These are phyloP conservation scores for Brassicogethes aeneus DNA, from an alignment of 2,888 invertebrate genomes.

Conservation along the genomic window DNA sequence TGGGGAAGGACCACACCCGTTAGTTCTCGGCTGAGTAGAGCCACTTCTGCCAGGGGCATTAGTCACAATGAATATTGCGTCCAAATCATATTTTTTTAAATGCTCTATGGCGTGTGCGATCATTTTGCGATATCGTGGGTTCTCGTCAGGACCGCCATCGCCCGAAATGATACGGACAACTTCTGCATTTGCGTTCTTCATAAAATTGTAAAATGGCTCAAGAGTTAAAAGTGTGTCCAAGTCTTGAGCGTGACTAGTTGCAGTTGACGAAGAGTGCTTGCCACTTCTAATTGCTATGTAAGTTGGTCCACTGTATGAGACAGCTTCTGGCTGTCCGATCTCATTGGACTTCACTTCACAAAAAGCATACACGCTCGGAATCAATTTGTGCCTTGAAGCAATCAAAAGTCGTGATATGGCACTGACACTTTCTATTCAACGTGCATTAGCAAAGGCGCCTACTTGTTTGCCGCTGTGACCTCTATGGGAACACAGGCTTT, in stretches of 20 bases:
- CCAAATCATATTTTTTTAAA: slow-evolving; percentile 8
- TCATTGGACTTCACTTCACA: slow-evolving; percentile 18
- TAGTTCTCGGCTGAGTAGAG: slow-evolving; percentile 30
- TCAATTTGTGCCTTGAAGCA: slow-evolving; percentile 17
- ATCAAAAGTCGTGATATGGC: slow-evolving; percentile 18
- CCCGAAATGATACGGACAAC: slow-evolving; percentile 21
- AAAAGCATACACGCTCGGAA: slow-evolving; percentile 18
- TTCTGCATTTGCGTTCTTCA: neutral
- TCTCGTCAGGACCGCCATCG: slow-evolving; percentile 19
- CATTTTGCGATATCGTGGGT: slow-evolving; percentile 23
- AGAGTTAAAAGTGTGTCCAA: slow-evolving; percentile 9
- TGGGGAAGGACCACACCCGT: slow-evolving; percentile 11
- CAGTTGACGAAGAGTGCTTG: slow-evolving; percentile 16
- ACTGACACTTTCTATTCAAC: slow-evolving; percentile 16
- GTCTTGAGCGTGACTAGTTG: slow-evolving; percentile 13
- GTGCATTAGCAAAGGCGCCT: slow-evolving; percentile 17
- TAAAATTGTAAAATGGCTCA: neutral
- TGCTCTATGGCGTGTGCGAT: slow-evolving; percentile 10
- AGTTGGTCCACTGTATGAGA: slow-evolving; percentile 37
- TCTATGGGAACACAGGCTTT: too few relatives aligned
- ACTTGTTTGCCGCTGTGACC: too few relatives aligned
- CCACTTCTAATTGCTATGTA: slow-evolving; percentile 31
- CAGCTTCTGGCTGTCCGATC: slow-evolving; percentile 27
- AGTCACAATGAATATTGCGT: slow-evolving; percentile 26
- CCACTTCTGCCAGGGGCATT: too few relatives aligned